Base-by-base conservation (phyloP, 2,797 vertebrate genomes). In the Lagodon rhomboides region DNA sequence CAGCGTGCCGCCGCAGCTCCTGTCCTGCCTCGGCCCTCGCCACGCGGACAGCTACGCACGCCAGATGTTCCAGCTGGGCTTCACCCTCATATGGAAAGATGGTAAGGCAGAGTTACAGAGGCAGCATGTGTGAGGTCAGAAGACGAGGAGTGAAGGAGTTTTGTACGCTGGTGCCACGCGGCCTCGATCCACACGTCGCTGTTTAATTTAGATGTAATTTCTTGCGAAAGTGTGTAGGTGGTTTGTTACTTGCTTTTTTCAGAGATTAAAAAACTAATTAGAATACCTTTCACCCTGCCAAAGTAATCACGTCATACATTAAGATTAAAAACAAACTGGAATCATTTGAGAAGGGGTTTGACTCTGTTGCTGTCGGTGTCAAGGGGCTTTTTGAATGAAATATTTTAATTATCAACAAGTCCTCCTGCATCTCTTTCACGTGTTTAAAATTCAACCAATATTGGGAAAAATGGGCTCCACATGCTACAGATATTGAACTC, bases 31-130 rank as follows among this genome's bases (percentile, higher is more conserved):
- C 7, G 98, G 97, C 3, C 93, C 93, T 0, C 96, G 95, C 6
- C 96, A 96, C 51, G 60, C 87, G 1, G 95, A 94, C 78, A 95
- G 96, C 88, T 95, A 95, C 10, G 89, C 93, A 17, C 97, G 98
- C 41, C 95, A 97, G 0, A 89, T 96, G 7, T 98, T 98, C 87
- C 97, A 99, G 87, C 72, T 99, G 78, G 98, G 97, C 68, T 97
- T 99, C 84, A 99, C 98, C 44, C 95, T 99, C 18, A 99, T 99
- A 91, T 99, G 98, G 98, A 99, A 99, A 93, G 96, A 99, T 0
- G 98, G 98, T 99, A 93, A 96, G 96, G 25, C 6, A 1, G 38
- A 41, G 38, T 11, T 38, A 22, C n/a, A 43, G 63, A 50, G 2
- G 41, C 41, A 43, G 41, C 4, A 5, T 43, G 27, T 27, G 27